A percentile compares a stretch with the other conserved stretches of the same genome.
phyloP scores from a whole-genome alignment of 92 coral and sea anemone species.

The Bergia puertoricense region DNA sequence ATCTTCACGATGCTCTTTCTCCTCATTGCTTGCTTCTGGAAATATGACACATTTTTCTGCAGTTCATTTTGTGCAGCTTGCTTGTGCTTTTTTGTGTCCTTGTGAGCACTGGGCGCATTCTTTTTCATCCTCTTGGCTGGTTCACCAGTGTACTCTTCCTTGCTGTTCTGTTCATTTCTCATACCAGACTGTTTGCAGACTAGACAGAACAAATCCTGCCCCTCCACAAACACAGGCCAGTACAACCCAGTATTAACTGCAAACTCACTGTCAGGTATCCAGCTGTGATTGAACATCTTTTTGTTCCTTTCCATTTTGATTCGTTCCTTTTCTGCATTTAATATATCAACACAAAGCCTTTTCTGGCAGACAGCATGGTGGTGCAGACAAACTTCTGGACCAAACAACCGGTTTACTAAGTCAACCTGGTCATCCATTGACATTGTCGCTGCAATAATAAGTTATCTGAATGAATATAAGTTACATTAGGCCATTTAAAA shows the following conservation, averaged over 20 bases:
- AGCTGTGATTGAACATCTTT: neutral
- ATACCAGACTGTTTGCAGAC: conserved; percentile 5
- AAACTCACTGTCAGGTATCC: neutral
- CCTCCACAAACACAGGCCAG: neutral
- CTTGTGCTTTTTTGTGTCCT: conserved; percentile 25
- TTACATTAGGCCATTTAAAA: no score
- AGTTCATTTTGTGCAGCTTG: conserved; percentile 17
- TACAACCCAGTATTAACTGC: neutral
- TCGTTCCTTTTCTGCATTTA: neutral
- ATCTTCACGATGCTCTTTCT: neutral
- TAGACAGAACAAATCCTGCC: neutral
- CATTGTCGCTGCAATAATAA: conserved; percentile 1
- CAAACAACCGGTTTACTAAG: neutral
- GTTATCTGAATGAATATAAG: no score
- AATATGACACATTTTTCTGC: conserved; percentile 18
- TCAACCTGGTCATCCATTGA: conserved; percentile 18
- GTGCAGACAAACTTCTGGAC: neutral
- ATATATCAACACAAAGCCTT: neutral
- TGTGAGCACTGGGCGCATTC: conserved; percentile 22
- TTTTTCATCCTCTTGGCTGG: neutral
- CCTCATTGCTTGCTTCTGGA: conserved; percentile 19
- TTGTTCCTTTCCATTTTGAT: neutral
- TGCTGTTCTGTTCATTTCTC: conserved; percentile 2
- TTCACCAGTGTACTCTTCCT: neutral
- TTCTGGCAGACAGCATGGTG: neutral